Conservation (phyloP, 2,113 vertebrate genomes). For the Solea senegalensis region DNA sequence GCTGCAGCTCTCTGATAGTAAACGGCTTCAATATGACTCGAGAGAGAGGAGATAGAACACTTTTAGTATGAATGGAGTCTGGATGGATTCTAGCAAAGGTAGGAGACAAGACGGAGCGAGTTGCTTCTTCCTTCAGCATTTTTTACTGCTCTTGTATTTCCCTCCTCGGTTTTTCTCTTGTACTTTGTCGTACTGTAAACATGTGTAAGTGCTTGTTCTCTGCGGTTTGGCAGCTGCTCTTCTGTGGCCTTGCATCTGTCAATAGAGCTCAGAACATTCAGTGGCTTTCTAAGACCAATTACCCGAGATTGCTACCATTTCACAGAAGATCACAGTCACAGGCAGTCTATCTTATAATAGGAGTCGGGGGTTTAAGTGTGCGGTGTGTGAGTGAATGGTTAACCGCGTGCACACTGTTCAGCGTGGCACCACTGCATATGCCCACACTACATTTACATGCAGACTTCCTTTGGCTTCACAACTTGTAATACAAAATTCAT, state of each 20-base stretch:
- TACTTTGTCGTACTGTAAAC: constrained; percentile 48
- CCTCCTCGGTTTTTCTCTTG: constrained; percentile 7
- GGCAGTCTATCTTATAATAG: constrained; percentile 37
- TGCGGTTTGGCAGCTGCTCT: constrained; percentile 53
- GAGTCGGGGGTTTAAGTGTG: constrained; percentile 47
- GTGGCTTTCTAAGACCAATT: constrained; percentile 76
- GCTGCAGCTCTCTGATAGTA: constrained; percentile 42
- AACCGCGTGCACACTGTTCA: constrained; percentile 4
- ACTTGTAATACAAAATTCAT: constrained; percentile 61
- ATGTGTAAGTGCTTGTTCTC: constrained; percentile 60
- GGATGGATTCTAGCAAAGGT: constrained; percentile 66
- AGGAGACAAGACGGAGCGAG: constrained; percentile 42
- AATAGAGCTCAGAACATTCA: constrained; percentile 77
- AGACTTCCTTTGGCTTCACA: constrained; percentile 41
- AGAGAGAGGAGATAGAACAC: constrained; percentile 32
- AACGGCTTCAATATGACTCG: constrained; percentile 64
- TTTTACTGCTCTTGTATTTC: constrained; percentile 18
- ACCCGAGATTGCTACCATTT: constrained; percentile 79
- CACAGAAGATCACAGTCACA: constrained; percentile 62
- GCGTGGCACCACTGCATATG: constrained; percentile 32
- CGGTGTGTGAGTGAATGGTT: background rate
- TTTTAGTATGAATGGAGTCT: constrained; percentile 39
- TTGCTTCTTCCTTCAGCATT: constrained; percentile 1
- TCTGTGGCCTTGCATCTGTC: constrained; percentile 67
- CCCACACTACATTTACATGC: constrained; percentile 39